Evolutionary conservation across 2,113 vertebrate genomes (phyloP), one percentile per base, ranked within the genome.

Genomic region (Todiramphus chloris): DNA sequence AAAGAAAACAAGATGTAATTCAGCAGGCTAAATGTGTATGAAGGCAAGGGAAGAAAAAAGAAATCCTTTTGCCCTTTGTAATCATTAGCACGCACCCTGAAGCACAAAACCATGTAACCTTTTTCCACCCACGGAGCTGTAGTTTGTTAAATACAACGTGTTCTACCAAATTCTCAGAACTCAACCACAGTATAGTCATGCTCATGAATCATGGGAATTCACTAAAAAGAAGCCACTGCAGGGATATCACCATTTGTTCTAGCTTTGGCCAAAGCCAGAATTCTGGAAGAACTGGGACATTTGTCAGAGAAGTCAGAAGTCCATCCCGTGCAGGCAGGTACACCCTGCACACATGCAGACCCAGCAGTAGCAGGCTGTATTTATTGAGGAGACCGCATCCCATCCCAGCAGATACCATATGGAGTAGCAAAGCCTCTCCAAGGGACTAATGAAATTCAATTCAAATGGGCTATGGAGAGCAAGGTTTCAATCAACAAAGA

Each of bases 101-200:
- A 64, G 37, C 82, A 62, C 55, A 39, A 51, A 58, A 37, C 60
- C 37, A 11, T 3, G 8, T 12, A 23, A 20, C 8, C 10, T 21
- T 16, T 17, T 33, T 8, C 35, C 55, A 41, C 33, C 5, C 0
- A 3, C 70, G 35, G 21, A 58, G 19, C 51, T 44, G 10, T 37
- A 13, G 7, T 9, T 58, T 15, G 15, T 30, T 33, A n/a, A 1
- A n/a, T 2, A 33, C 1, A 0, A 68, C 10, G 10, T 17, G 14
- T 3, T 18, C 44, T 19, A 19, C 23, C 23, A 23, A 18, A 28
- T 16, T 59, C 31, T 44, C 60, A 3, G 0, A 77, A 24, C 27
- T 19, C 23, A 68, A 11, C 9, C n/a, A 5, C 10, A 7, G 11
- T 5, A 63, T 68, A 25, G 43, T 21, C 11, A 35, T 11, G 20